Base-by-base conservation (phyloP, 1,140 invertebrate genomes). In the Drosophila novamexicana region DNA sequence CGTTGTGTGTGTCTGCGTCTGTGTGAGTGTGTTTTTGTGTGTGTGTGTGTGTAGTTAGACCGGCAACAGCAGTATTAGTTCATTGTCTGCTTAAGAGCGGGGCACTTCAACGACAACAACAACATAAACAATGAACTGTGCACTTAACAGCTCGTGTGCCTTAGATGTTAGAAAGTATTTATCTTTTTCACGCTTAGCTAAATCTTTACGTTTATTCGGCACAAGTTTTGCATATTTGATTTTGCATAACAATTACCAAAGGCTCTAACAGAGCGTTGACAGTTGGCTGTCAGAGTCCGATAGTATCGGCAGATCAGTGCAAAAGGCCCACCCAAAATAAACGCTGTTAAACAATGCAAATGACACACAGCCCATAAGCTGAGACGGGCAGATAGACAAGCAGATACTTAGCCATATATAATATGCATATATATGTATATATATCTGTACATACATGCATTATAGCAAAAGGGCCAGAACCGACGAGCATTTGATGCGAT, bases 161-260 rank as follows among this genome's bases (percentile, higher is more conserved):
- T 52, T 37, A 45, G 12, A 54, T 61, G 59, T 58, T 54, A 32
- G 42, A 54, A 57, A 74, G 75, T 80, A 66, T 80, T 80, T 80
- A 75, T 80, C 67, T 75, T 59, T 45, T 47, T 53, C 61, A 69
- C 34, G 61, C 72, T 76, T 61, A 42, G 44, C 39, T 36, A 40
- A 54, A 76, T 62, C 59, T 45, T 39, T 67, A 44, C 75, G 58
- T 49, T 65, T 58, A 76, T 66, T 80, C 81, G 58, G 57, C 56
- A 76, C 66, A 81, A 67, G 47, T 71, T 83, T 71, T 58, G 75
- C 68, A 81, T 75, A 81, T 79, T 79, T 75, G 53, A 75, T 80
- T 72, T 59, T 77, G 47, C 57, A 79, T 62, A 81, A 61, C 71
- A 83, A 75, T 71, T 77, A 75, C 72, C 69, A 73, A 8, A 32